phyloP scores from a whole-genome alignment of 2,113 vertebrate species.

The Peucedramus taeniatus region DNA sequence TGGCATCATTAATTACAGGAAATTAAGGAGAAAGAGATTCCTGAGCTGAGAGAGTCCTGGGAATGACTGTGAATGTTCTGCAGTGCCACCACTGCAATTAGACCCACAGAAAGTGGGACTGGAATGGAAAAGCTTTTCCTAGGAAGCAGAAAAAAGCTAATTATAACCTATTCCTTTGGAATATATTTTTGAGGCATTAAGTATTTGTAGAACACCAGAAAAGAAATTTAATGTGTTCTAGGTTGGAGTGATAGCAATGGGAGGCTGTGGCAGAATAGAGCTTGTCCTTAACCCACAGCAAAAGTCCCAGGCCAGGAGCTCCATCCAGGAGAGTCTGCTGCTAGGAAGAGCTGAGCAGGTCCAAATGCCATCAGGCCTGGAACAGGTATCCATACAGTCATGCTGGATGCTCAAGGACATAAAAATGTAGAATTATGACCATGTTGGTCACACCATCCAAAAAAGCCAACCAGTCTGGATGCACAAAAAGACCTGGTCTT shows the following conservation, averaged over 20 bases:
- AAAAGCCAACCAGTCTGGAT: background rate
- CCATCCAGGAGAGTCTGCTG: background rate
- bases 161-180: background rate
- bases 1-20: background rate
- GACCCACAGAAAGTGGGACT: background rate
- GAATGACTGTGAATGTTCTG: background rate
- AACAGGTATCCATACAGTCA: background rate
- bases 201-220: background rate
- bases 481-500: background rate
- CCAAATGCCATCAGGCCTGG: background rate
- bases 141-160: background rate
- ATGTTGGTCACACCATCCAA: background rate
- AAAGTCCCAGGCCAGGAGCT: background rate
- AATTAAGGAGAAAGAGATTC: slow-evolving; percentile 1
- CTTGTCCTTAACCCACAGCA: background rate
- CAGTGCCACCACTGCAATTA: background rate
- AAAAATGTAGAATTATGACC: background rate
- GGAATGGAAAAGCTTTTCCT: background rate
- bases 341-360: background rate
- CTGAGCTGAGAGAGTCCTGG: background rate
- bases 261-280: background rate
- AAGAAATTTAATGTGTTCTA: background rate
- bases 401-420: background rate
- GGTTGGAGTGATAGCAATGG: background rate
- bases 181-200: background rate